These are phyloP conservation scores for Mus caroli DNA, from an alignment of 2,797 vertebrate species.

Conservation along the genomic window DNA sequence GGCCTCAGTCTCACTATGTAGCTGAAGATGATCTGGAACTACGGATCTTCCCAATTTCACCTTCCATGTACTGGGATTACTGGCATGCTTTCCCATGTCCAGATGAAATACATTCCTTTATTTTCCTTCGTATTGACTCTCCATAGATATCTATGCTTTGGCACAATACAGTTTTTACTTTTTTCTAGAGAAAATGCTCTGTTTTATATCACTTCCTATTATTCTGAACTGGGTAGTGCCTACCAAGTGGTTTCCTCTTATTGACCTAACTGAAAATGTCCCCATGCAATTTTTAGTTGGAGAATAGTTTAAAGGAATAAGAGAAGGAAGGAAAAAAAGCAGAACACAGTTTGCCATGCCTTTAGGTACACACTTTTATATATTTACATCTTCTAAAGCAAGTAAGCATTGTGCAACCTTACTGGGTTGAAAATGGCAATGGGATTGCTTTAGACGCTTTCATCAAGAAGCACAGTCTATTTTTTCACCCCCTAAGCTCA, in stretches of 20 bases:
- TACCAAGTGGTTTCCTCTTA: neutral
- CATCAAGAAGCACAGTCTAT: neutral
- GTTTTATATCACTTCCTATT: slow-evolving; percentile 40
- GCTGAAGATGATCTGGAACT: neutral
- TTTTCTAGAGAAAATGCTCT: slow-evolving; percentile 9
- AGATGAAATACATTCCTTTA: neutral
- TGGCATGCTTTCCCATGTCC: neutral
- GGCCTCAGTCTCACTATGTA: neutral
- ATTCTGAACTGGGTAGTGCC: neutral
- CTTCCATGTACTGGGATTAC: neutral
- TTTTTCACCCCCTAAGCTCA: neutral
- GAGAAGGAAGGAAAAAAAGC: neutral
- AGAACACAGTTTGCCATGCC: neutral
- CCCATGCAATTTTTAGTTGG: neutral
- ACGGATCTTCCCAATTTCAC: neutral
- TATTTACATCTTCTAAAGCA: neutral
- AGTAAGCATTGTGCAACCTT: neutral
- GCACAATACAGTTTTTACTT: neutral
- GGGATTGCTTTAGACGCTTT: neutral
- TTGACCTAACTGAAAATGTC: slow-evolving; percentile 25
- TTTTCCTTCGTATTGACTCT: neutral
- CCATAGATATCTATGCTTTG: neutral
- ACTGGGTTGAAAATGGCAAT: neutral
- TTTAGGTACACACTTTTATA: neutral
- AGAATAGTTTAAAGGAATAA: neutral